Conservation (phyloP, 2,113 vertebrate genomes). For the Pygoscelis antarcticus region DNA sequence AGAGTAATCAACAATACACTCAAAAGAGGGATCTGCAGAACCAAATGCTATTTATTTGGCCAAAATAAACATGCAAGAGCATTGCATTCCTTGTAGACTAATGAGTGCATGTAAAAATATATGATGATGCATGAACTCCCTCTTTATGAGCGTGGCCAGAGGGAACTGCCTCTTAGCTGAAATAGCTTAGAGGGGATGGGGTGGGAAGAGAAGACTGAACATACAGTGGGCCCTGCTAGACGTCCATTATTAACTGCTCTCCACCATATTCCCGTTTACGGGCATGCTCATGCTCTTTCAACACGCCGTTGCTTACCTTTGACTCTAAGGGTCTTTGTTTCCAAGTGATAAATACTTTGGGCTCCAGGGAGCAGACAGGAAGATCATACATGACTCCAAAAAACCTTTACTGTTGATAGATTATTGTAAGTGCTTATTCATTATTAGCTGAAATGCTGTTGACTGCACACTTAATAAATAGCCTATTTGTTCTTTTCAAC, state of each 20-base stretch:
- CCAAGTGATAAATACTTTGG: constrained; percentile 64
- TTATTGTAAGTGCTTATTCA: constrained; percentile 66
- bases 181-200: background rate
- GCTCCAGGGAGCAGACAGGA: constrained; percentile 65
- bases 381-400: constrained; percentile 63
- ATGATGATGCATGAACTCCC: background rate
- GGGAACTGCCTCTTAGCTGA: background rate
- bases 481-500: constrained; percentile 59
- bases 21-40: background rate
- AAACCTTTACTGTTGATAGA: constrained; percentile 57
- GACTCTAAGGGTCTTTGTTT: constrained; percentile 76
- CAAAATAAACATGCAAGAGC: background rate
- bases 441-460: constrained; percentile 62
- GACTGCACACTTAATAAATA: constrained; percentile 68
- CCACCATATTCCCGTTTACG: background rate
- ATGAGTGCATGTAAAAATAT: background rate
- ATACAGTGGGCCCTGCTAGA: background rate
- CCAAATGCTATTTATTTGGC: background rate
- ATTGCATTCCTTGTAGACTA: background rate
- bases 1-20: background rate
- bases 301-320: constrained; percentile 43
- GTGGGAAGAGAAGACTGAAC: background rate
- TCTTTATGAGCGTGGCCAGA: background rate
- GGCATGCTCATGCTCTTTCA: constrained; percentile 42
- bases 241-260: background rate